Percentiles rank a stretch among this genome's conserved stretches.
Conservation (phyloP, 2,113 vertebrate species). For the Eublepharis macularius region DNA sequence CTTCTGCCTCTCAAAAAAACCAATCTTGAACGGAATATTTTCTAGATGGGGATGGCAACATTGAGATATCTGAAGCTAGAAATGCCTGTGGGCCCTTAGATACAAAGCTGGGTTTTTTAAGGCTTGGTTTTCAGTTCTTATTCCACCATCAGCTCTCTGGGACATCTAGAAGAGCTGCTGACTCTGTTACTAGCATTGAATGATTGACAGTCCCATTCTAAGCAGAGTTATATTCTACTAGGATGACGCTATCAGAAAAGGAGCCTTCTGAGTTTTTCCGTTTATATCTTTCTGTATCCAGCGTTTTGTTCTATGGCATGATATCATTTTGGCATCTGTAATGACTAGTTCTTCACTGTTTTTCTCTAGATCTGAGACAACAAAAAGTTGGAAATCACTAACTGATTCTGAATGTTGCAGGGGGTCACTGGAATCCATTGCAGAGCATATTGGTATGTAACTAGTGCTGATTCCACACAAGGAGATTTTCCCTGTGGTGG, state of each 20-base stretch:
- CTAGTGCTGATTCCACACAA: slow-evolving; percentile 5
- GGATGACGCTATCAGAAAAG: no score
- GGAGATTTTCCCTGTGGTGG: not conserved
- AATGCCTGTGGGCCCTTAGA: not conserved
- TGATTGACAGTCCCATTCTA: no score
- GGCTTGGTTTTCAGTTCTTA: not conserved
- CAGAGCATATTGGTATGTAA: slow-evolving; percentile 77
- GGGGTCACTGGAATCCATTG: slow-evolving; percentile 74
- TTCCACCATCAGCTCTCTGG: not conserved
- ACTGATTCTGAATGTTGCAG: slow-evolving; percentile 77
- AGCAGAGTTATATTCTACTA: no score
- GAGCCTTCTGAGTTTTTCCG: no score
- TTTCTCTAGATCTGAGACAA: slow-evolving; percentile 78
- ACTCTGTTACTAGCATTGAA: not conserved
- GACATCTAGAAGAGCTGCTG: no score
- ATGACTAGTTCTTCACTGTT: slow-evolving; percentile 5
- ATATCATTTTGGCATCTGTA: not conserved
- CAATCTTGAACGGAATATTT: not conserved
- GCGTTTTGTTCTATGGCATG: not conserved
- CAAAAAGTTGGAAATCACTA: slow-evolving; percentile 76
- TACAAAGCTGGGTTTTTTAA: no score
- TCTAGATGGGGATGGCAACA: not conserved
- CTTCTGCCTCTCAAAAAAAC: not conserved
- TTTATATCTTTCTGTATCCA: not conserved
- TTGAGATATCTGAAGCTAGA: not conserved